phyloP scores from a whole-genome alignment of 2,797 vertebrate species.

The Lagorchestes hirsutus region DNA sequence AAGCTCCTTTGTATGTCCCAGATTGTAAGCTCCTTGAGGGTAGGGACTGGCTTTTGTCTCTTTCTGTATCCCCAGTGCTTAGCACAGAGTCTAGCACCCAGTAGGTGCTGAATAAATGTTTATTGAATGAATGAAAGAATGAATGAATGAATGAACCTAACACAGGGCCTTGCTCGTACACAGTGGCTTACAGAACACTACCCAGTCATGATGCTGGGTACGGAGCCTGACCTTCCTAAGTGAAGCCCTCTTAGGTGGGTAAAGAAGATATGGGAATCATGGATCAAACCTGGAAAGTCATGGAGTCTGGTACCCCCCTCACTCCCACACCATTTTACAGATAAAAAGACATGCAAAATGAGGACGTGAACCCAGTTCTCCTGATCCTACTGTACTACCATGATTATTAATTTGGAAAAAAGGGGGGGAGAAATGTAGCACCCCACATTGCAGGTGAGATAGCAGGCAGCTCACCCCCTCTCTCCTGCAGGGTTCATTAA shows the following conservation, averaged over 20 bases:
- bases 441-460: not conserved
- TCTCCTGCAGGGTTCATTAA: not conserved
- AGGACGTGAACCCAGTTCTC: not conserved
- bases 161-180: not conserved
- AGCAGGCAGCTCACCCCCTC: not conserved
- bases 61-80: not conserved
- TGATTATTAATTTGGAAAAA: not conserved
- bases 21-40: not conserved
- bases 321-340: not conserved
- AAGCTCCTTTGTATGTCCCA: not conserved
- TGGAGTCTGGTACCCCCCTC: too few species aligned
- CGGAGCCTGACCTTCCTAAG: not conserved
- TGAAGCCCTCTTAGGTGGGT: not conserved
- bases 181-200: not conserved
- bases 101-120: not conserved
- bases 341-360: not conserved
- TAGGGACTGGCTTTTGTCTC: not conserved
- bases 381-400: not conserved
- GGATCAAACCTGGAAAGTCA: not conserved
- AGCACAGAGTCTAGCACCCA: not conserved
- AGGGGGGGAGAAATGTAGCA: not conserved
- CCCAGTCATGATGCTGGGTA: not conserved
- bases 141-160: not conserved
- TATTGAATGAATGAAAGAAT: not conserved
- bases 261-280: not conserved